Conservation (phyloP, 1,140 invertebrate species). For the Coptotermes formosanus region DNA sequence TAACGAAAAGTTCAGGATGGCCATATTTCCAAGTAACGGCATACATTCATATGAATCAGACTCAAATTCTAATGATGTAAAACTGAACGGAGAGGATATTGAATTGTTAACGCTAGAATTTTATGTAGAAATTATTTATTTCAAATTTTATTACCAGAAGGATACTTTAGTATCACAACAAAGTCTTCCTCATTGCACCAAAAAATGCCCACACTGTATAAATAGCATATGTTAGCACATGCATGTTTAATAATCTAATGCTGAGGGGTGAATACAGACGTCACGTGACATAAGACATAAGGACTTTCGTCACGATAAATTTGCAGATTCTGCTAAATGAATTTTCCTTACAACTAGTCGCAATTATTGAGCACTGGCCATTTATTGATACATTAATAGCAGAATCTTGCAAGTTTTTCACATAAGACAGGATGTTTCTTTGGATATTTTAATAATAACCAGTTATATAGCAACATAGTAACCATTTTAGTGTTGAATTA, state of each 20-base stretch:
- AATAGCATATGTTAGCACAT: background rate
- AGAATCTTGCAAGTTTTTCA: background rate
- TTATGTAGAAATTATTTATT: background rate
- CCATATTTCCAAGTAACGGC: too few relatives aligned
- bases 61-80: too few relatives aligned
- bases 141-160: background rate
- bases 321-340: background rate
- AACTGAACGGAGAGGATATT: too few relatives aligned
- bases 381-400: background rate
- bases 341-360: background rate
- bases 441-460: too few relatives aligned
- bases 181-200: background rate
- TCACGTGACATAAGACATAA: background rate
- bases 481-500: too few relatives aligned
- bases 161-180: background rate
- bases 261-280: too few relatives aligned
- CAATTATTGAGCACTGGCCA: background rate
- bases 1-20: too few relatives aligned
- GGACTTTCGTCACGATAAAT: background rate
- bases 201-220: conserved; percentile 5
- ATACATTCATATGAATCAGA: too few relatives aligned
- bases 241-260: background rate
- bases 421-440: background rate
- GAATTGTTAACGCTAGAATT: too few relatives aligned
- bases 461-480: too few relatives aligned